phyloP scores from a whole-genome alignment of 92 coral and sea anemone genomes.

The Zoanthus sansibaricus region DNA sequence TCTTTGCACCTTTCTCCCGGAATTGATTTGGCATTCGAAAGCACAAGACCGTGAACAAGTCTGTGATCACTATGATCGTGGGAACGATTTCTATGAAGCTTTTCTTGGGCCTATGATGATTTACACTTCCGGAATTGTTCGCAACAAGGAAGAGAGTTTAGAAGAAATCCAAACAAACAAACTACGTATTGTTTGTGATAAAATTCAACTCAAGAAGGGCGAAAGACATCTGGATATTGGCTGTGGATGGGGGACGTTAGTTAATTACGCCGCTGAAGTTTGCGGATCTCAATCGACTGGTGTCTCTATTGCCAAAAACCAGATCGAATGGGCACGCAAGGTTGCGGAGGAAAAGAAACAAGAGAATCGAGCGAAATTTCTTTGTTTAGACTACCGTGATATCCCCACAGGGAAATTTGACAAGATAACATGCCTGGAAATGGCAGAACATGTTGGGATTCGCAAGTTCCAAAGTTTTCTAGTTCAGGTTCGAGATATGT shows the following conservation, averaged over 20 bases:
- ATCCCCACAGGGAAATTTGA: slow-evolving; percentile 80
- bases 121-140: slow-evolving; percentile 90
- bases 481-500: slow-evolving; percentile 92
- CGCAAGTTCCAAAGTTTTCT: slow-evolving; percentile 92
- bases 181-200: slow-evolving; percentile 85
- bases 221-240: slow-evolving; percentile 95
- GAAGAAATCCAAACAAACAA: slow-evolving; percentile 93
- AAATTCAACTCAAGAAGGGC: slow-evolving; percentile 85
- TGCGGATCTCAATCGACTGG: slow-evolving; percentile 88
- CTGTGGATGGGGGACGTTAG: slow-evolving; percentile 99
- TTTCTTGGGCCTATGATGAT: slow-evolving; percentile 96
- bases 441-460: slow-evolving; percentile 99
- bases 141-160: slow-evolving; percentile 74
- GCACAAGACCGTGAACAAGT: slow-evolving; percentile 95
- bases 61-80: slow-evolving; percentile 98
- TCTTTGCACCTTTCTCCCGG: slow-evolving; percentile 86
- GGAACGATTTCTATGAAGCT: slow-evolving; percentile 95
- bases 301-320: slow-evolving; percentile 89
- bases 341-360: slow-evolving; percentile 70
- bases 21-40: slow-evolving; percentile 88
- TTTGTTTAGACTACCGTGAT: slow-evolving; percentile 96
- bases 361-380: slow-evolving; percentile 68
- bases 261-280: slow-evolving; percentile 92
- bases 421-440: slow-evolving; percentile 98
- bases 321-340: slow-evolving; percentile 83